These are phyloP conservation scores for Poecilia picta DNA, from an alignment of 2,797 vertebrate genomes.

Conservation along the genomic window DNA sequence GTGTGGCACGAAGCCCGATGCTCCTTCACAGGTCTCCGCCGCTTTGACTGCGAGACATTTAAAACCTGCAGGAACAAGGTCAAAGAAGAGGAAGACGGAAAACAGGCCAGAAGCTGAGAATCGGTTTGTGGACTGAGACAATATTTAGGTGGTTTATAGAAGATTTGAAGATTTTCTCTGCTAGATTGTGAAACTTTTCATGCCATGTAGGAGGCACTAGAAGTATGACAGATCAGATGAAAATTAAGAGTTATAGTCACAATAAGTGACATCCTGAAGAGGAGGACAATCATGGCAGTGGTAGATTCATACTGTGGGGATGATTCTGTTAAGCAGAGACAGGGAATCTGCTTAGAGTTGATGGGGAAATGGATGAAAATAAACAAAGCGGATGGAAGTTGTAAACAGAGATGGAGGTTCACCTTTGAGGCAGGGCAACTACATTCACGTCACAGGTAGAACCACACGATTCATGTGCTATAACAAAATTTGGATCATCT, in stretches of 20 bases:
- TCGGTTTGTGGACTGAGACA: not conserved
- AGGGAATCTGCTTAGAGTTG: not conserved
- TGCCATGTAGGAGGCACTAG: not conserved
- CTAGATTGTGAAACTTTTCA: not conserved
- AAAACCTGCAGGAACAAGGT: conserved; percentile 34
- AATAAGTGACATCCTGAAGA: not conserved
- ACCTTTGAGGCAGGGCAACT: not conserved
- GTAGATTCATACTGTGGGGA: not conserved
- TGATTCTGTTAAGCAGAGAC: not conserved
- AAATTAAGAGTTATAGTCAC: not conserved
- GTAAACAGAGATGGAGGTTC: not conserved
- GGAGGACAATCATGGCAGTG: too few species aligned
- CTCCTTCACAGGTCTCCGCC: conserved; percentile 35
- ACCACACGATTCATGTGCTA: too few species aligned
- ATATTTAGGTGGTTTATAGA: not conserved
- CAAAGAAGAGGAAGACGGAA: conserved; percentile 9
- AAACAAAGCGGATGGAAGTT: not conserved
- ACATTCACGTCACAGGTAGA: not conserved
- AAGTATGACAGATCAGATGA: not conserved
- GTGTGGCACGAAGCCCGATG: conserved; percentile 38
- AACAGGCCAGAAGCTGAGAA: not conserved
- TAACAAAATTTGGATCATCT: too few species aligned
- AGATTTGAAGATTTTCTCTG: not conserved
- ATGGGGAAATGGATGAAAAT: not conserved
- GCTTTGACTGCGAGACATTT: conserved; percentile 23